Base-by-base conservation (phyloP, 2,113 vertebrate species). In the Typhlomys cinereus region DNA sequence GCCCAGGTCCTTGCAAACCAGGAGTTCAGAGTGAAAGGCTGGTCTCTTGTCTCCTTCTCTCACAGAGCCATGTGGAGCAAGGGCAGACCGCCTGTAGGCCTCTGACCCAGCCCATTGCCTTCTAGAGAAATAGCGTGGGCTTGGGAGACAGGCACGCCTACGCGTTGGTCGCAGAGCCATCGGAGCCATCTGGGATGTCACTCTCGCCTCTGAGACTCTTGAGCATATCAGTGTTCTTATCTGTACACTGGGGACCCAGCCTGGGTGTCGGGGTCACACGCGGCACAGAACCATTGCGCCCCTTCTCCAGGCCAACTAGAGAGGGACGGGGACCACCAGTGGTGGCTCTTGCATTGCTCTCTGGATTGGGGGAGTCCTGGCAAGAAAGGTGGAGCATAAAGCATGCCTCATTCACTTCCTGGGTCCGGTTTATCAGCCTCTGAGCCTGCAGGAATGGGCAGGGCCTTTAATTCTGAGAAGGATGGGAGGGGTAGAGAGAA, bases 61-160 rank as follows among this genome's bases (percentile, higher is more conserved):
- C 25, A 27, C 25, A 87, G 50, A 54, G 2, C 9, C 2, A 0
- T 0, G 1, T 2, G 4, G 7, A 31, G 27, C 7, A 18, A 54
- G 21, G 7, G 59, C 1, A 7, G 69, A 44, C 7, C 7, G 5
- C n/a, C 44, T 21, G 0, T 36, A 31, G 57, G 9, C 15, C 46
- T 39, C 54, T 10, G 31, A 2, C 31, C 23, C 13, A 1, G 17
- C 4, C 21, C 27, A 0, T n/a, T 36, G 3, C 4, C 1, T 54
- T 67, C 2, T 0, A 0, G 46, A 2, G 15, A 15, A 34, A 39
- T 50, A 48, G 1, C 7, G 0, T 31, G 41, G 31, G 9, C 52
- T 83, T 20, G 1, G 70, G 36, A 34, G 80, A 74, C 23, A 50
- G 27, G 31, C 5, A 1, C 10, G 21, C 9, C n/a, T 62, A 12